These are phyloP conservation scores for Saturnia pavonia DNA, from an alignment of 2,888 invertebrate genomes.

Conservation along the genomic window DNA sequence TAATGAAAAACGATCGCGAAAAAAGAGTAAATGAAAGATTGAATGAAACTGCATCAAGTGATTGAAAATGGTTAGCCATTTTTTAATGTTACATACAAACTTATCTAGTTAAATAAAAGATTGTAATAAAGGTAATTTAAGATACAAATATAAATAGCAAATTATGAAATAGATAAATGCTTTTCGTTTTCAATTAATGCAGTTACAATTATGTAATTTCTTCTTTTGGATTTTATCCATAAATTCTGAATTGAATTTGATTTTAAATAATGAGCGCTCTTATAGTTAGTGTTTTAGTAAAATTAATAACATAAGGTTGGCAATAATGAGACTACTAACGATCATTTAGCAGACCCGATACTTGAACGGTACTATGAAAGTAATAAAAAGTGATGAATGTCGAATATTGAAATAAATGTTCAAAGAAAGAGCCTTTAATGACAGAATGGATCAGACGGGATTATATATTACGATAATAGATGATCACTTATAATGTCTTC, in stretches of 20 bases:
- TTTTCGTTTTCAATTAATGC: too few species aligned
- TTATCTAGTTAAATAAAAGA: too few species aligned
- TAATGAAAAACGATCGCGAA: too few species aligned
- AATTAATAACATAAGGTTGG: neutral
- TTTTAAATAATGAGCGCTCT: neutral
- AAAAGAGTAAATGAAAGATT: too few species aligned
- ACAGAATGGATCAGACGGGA: slow-evolving; percentile 3
- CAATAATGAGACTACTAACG: neutral
- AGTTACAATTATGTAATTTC: too few species aligned
- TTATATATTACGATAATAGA: neutral
- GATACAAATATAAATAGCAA: too few species aligned
- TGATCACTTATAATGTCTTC: neutral
- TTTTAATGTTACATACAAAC: too few species aligned
- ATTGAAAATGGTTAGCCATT: too few species aligned
- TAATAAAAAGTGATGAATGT: slow-evolving; percentile 5
- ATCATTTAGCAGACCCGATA: neutral
- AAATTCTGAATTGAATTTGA: neutral
- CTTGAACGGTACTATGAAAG: neutral
- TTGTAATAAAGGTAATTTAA: too few species aligned
- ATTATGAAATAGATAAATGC: too few species aligned
- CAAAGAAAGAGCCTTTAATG: neutral
- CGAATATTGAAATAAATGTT: slow-evolving; percentile 2
- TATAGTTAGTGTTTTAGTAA: neutral
- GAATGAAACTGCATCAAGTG: too few species aligned
- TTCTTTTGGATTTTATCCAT: neutral